Evolutionary conservation across 2,113 vertebrate genomes (phyloP).

Genomic region (Apteryx owenii): DNA sequence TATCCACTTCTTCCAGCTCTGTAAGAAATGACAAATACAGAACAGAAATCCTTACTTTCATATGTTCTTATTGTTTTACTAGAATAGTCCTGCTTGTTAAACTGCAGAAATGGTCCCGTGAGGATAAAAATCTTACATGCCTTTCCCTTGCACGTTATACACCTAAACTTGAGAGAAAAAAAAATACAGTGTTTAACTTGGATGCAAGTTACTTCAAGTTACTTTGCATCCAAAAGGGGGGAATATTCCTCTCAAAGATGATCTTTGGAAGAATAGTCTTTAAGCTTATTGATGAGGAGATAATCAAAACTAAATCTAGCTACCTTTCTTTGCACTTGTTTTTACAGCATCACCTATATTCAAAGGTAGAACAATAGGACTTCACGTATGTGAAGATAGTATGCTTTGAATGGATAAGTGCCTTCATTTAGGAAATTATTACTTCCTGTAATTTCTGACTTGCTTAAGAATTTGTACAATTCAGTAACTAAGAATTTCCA

Average conservation of each 20-base stretch:
- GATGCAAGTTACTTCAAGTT: neutral
- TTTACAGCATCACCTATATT: neutral
- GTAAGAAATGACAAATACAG: neutral
- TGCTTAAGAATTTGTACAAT: neutral
- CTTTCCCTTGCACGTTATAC: neutral
- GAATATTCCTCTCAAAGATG: neutral
- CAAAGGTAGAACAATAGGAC: rapidly evolving
- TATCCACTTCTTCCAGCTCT: neutral
- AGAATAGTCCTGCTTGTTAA: neutral
- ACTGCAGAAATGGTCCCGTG: neutral
- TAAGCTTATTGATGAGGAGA: neutral
- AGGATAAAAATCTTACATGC: neutral
- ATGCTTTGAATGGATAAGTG: neutral
- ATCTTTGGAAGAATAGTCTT: neutral
- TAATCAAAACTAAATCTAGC: neutral
- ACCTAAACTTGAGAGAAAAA: neutral
- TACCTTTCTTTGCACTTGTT: neutral
- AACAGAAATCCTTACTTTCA: neutral
- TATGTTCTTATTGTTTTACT: neutral
- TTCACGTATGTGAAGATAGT: neutral
- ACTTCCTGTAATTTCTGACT: neutral
- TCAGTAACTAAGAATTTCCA: neutral
- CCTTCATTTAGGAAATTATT: neutral
- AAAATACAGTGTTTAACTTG: neutral
- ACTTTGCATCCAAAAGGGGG: neutral